A percentile compares a stretch with the other conserved stretches of the same genome.
These are phyloP conservation scores for Tetragonula clypearis DNA, from an alignment of 1,140 invertebrate genomes.

Conservation along the genomic window DNA sequence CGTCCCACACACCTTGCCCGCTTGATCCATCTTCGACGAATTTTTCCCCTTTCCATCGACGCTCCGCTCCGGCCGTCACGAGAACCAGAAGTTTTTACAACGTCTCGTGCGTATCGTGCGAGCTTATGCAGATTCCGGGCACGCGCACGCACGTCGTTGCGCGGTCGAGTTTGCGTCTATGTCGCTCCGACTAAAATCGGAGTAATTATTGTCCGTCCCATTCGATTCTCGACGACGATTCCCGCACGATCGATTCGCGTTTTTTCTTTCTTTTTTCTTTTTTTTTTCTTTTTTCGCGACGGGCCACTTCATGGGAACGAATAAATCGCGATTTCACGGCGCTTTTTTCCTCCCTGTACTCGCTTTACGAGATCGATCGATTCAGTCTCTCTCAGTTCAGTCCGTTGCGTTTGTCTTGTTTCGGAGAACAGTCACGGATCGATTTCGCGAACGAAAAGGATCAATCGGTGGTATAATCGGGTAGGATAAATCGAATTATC, in stretches of 20 bases:
- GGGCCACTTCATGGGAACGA: neutral
- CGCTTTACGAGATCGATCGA: neutral
- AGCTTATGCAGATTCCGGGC: conserved; percentile 26
- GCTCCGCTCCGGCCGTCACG: neutral
- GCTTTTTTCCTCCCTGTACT: neutral
- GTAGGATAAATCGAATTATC: neutral
- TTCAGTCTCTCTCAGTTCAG: neutral
- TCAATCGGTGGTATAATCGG: neutral
- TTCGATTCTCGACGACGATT: neutral
- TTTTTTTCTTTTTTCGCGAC: neutral
- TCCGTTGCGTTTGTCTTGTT: neutral
- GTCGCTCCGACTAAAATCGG: conserved; percentile 47
- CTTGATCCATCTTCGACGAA: neutral
- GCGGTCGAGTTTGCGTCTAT: conserved; percentile 25
- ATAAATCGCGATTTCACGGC: conserved; percentile 28
- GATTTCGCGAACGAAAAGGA: neutral
- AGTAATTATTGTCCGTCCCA: conserved; percentile 42
- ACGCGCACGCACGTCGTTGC: conserved; percentile 35
- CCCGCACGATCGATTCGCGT: conserved; percentile 45
- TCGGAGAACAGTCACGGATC: neutral
- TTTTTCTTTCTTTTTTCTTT: too few relatives aligned
- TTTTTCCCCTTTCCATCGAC: conserved; percentile 27
- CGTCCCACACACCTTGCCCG: conserved; percentile 31
- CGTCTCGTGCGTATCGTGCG: neutral
- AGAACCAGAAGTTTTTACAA: neutral